Conservation (phyloP, 2,113 vertebrate genomes). For the Poecilia latipinna region DNA sequence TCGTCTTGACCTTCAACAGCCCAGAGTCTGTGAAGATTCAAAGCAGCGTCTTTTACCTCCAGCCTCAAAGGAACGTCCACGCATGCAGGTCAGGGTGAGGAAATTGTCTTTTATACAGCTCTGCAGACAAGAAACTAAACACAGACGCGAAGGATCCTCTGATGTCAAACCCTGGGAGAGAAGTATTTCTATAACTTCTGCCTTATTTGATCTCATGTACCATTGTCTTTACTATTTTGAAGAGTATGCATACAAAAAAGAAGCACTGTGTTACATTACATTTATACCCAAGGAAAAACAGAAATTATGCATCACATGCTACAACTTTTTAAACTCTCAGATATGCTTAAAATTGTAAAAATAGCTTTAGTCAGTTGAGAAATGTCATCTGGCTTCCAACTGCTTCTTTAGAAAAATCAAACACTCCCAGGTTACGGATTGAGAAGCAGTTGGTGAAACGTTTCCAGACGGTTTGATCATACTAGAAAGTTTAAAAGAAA, state of each 20-base stretch:
- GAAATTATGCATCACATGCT: too few species aligned
- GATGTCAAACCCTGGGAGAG: not conserved
- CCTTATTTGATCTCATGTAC: not conserved
- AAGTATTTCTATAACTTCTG: too few species aligned
- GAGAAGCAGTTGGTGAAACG: too few species aligned
- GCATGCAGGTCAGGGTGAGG: conserved; percentile 61
- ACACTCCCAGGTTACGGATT: too few species aligned
- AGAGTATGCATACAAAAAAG: not conserved
- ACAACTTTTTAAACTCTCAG: too few species aligned
- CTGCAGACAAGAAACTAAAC: not conserved
- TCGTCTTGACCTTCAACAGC: conserved; percentile 65
- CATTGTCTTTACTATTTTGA: not conserved
- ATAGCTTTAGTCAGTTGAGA: too few species aligned
- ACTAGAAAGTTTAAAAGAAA: too few species aligned
- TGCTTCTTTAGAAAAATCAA: too few species aligned
- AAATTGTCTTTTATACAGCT: not conserved
- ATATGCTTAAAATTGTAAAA: too few species aligned
- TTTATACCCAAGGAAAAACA: not conserved
- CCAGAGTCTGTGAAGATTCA: conserved; percentile 90
- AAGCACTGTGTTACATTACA: not conserved
- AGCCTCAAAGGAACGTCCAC: conserved; percentile 83
- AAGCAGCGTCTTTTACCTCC: conserved; percentile 91
- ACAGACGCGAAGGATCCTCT: not conserved
- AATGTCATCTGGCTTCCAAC: too few species aligned
- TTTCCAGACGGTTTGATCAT: too few species aligned